phyloP scores from a whole-genome alignment of 2,888 invertebrate species.

The Drosophila emarginata region DNA sequence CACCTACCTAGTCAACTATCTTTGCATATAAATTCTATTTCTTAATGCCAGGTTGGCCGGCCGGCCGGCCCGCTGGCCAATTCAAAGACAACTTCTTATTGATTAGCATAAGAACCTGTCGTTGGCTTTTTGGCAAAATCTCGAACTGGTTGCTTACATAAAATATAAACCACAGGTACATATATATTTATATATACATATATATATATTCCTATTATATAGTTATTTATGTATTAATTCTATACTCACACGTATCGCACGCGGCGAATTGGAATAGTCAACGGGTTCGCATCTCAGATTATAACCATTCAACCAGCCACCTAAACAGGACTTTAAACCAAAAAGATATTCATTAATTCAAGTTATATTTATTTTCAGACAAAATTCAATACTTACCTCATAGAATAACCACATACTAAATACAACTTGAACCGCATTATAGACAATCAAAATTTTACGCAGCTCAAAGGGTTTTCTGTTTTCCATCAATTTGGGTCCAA shows the following conservation, averaged over 20 bases:
- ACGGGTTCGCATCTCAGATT: constrained; percentile 91
- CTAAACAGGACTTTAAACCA: constrained; percentile 83
- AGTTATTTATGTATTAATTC: constrained; percentile 12
- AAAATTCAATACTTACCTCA: constrained; percentile 79
- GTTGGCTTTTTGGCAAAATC: constrained; percentile 24
- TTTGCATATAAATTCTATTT: constrained; percentile 1
- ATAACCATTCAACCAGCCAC: constrained; percentile 89
- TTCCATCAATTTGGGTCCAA: constrained; percentile 93
- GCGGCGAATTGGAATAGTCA: constrained; percentile 88
- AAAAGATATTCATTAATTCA: constrained; percentile 18
- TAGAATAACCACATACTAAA: constrained; percentile 84
- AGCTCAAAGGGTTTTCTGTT: constrained; percentile 92
- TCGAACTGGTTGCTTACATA: constrained; percentile 65
- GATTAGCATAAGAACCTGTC: constrained; percentile 71
- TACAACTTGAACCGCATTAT: constrained; percentile 90
- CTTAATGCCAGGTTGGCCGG: too few species aligned
- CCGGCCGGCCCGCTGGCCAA: constrained; percentile 33
- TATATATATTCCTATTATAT: not conserved
- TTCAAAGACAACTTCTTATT: constrained; percentile 42
- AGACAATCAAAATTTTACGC: constrained; percentile 88
- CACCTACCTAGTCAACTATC: not conserved
- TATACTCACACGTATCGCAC: constrained; percentile 87
- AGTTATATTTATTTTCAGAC: constrained; percentile 6
- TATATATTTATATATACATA: constrained; percentile 10
- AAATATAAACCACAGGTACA: constrained; percentile 46